Evolutionary conservation across 64 coral and sea anemone species (phyloP).

Genomic region (Exaiptasia diaphana): DNA sequence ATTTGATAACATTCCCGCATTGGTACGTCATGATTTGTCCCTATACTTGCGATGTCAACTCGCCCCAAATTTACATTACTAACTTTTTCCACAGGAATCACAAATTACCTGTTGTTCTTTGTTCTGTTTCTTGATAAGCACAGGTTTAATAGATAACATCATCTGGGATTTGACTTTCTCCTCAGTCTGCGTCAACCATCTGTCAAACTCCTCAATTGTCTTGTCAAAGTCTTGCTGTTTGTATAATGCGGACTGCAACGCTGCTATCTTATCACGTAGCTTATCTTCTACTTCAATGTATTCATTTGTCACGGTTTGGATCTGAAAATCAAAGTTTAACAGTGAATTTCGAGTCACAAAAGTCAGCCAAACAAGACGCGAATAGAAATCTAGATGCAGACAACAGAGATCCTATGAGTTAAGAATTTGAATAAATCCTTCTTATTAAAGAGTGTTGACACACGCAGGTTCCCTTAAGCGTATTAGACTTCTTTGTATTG

Average conservation of each 20-base stretch:
- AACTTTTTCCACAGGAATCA: no score
- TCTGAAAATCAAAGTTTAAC: no score
- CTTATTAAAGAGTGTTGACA: no score
- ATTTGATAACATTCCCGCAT: neutral
- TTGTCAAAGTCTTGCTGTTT: constrained; percentile 76
- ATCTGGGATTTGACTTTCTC: constrained; percentile 57
- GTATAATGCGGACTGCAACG: constrained; percentile 73
- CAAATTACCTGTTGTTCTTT: constrained; percentile 72
- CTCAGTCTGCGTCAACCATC: constrained; percentile 71
- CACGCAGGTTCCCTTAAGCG: no score
- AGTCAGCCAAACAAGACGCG: no score
- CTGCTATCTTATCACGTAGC: constrained; percentile 64
- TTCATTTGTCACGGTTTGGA: constrained; percentile 62
- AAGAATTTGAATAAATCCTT: no score
- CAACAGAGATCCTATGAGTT: no score
- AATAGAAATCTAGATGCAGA: no score
- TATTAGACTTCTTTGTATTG: no score
- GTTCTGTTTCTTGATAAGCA: constrained; percentile 80
- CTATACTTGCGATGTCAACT: no score
- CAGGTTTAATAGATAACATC: constrained; percentile 77
- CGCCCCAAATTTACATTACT: no score
- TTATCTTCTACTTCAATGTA: constrained; percentile 64
- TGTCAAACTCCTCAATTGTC: constrained; percentile 77
- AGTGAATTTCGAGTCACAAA: no score
- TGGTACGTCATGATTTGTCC: neutral